Conservation (phyloP, 2,113 vertebrate species). For the Speoplatyrhinus poulsoni region DNA sequence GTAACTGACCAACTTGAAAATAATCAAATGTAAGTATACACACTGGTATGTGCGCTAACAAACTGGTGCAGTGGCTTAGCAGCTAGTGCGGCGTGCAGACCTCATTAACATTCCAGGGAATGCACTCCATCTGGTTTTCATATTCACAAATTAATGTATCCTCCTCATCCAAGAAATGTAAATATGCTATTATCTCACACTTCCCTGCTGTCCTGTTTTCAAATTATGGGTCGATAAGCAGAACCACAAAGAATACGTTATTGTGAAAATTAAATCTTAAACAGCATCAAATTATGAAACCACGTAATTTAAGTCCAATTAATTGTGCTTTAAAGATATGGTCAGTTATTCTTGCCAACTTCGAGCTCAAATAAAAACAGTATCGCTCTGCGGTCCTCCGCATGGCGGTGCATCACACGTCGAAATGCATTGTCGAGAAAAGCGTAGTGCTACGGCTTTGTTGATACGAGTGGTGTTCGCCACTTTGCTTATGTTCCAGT, state of each 20-base stretch:
- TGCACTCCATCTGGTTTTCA: slow-evolving; percentile 64
- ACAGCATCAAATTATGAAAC: neutral
- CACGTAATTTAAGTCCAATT: neutral
- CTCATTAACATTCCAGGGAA: slow-evolving; percentile 62
- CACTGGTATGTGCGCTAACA: no score
- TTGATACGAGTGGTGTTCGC: no score
- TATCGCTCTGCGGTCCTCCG: no score
- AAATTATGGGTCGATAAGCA: slow-evolving; percentile 23
- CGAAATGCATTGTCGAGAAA: no score
- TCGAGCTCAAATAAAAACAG: no score
- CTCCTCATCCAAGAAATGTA: slow-evolving; percentile 63
- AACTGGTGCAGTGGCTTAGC: slow-evolving; percentile 17
- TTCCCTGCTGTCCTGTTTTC: slow-evolving; percentile 23
- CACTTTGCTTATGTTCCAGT: no score
- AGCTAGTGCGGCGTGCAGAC: slow-evolving; percentile 12
- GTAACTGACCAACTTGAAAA: no score
- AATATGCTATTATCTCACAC: slow-evolving; percentile 52
- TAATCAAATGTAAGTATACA: no score
- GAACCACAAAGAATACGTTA: neutral
- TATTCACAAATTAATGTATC: slow-evolving; percentile 70
- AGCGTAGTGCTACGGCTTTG: no score
- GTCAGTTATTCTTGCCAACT: no score
- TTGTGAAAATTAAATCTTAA: slow-evolving; percentile 9
- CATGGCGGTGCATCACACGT: no score
- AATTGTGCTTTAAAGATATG: no score